Base-by-base conservation (phyloP, 2,888 invertebrate species). In the Meiosimyza decipiens region DNA sequence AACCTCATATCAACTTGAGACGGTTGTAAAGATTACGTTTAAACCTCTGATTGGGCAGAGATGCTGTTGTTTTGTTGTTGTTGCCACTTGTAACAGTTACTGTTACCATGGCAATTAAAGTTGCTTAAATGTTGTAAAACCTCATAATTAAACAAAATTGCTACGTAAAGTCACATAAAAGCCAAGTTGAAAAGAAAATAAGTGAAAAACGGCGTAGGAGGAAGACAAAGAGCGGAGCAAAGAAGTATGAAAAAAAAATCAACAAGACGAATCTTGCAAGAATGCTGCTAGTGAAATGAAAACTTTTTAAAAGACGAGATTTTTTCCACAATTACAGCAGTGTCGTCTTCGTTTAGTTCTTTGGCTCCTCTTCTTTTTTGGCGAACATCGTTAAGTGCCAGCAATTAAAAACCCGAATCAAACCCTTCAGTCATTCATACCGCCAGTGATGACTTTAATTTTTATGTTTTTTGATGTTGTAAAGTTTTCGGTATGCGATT, bases 81-180 rank as follows among this genome's bases (percentile, higher is more conserved):
- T 22, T 18, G 33, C 28, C 18, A 40, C 16, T 63, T 63, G 63
- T 18, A 49, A 11, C 12, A 18, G 63, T 63, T 16, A 49, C 47
- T 63, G 16, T 63, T 63, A 51, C 62, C 28, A 50, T 33, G 60
- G 16, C 60, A 60, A 69, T 69, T 69, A 69, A 69, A 69, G 69
- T 69, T 69, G 40, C 60, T 69, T 69, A 60, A 69, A 69, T 69
- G 60, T 60, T 62, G 69, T 51, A 51, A 69, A 69, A 60, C 51
- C n/a, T 51, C 50, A 60, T 50, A 69, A 60, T 62, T 69, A 62
- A 69, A 62, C 50, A 33, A 60, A 62, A 62, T 51, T 51, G 62
- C 60, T 51, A 62, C 16, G 28, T 50, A 51, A 50, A 64, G 52
- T 50, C 51, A 40, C 64, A 64, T 62, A 62, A 62, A 62, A 62